phyloP scores from a whole-genome alignment of 2,888 invertebrate species.

The Rhingia campestris region DNA sequence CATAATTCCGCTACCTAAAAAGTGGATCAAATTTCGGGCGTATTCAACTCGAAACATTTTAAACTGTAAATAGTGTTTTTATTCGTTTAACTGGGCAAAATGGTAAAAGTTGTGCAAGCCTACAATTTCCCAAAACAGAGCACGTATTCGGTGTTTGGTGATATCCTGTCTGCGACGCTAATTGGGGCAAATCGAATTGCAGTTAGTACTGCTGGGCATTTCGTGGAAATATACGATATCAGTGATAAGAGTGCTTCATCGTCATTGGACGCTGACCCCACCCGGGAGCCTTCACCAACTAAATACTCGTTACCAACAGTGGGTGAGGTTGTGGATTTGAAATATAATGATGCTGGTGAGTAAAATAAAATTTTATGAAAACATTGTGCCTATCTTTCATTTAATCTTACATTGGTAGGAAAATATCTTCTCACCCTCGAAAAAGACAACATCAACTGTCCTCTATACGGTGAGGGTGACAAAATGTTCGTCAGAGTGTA shows the following conservation, averaged over 20 bases:
- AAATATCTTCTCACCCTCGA: slow-evolving; percentile 80
- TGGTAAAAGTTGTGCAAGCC: slow-evolving; percentile 82
- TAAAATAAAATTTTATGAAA: slow-evolving; percentile 61
- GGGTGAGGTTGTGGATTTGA: slow-evolving; percentile 87
- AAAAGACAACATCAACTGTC: slow-evolving; percentile 80
- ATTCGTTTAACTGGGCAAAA: slow-evolving; percentile 68
- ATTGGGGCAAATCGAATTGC: slow-evolving; percentile 80
- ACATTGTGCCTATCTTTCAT: too few species aligned
- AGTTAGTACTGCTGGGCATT: slow-evolving; percentile 81
- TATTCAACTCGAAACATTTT: slow-evolving; percentile 5
- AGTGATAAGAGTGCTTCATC: slow-evolving; percentile 74
- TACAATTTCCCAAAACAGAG: slow-evolving; percentile 82
- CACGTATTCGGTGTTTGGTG: slow-evolving; percentile 81
- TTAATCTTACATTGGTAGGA: slow-evolving; percentile 74
- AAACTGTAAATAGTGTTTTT: not conserved
- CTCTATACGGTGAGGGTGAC: slow-evolving; percentile 81
- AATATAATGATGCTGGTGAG: slow-evolving; percentile 87
- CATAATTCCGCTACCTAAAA: slow-evolving; percentile 35
- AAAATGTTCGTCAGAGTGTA: slow-evolving; percentile 86
- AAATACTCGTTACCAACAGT: slow-evolving; percentile 88
- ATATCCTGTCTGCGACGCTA: slow-evolving; percentile 80
- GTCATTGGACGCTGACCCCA: slow-evolving; percentile 55
- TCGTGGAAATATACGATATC: slow-evolving; percentile 81
- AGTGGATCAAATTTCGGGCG: slow-evolving; percentile 56
- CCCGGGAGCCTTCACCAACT: slow-evolving; percentile 77